Evolutionary conservation across 37 sponge, comb jelly and placozoan species (phyloP), one percentile per base, ranked within the genome.

Genomic region (Corticium candelabrum): DNA sequence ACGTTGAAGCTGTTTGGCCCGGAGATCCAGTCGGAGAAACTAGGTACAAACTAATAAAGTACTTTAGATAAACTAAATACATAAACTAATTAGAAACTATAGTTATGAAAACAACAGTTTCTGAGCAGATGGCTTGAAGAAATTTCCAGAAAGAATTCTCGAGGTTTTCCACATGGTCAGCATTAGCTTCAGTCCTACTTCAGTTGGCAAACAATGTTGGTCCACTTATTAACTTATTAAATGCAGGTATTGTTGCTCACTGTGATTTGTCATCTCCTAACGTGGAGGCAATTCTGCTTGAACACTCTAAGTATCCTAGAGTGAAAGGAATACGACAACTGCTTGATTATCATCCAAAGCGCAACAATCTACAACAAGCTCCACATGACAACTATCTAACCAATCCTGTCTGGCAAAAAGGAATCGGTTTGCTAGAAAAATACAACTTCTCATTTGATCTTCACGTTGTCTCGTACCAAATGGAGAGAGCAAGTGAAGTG

Each of bases 1-100:
- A 94, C 68, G 89, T 94, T 2, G 80, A 94, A 67, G 83, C 89
- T 0, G 37, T 7, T 2, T 86, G 82, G 82, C 79, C 78, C 1
- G 94, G 90, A 29, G 86, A 94, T 57, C 89, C 95, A 1, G 81
- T 86, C 32, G 89, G 76, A 21, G 95, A 94, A 68, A 90, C 95
- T 31, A 81, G 78, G 91, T 94, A 40, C 57, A 81, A 79, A 33
- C 3, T 29, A 3, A 15, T 1, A 32, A 41, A 7, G 41, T n/a
- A 3, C 21, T 32, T 3, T 35, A 38, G n/a, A n/a, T n/a, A n/a
- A n/a, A n/a, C n/a, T n/a, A n/a, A n/a, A n/a, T n/a, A n/a, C n/a
- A n/a, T n/a, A n/a, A n/a, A n/a, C n/a, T n/a, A n/a, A n/a, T n/a
- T n/a, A n/a, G n/a, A n/a, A n/a, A n/a, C n/a, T n/a, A n/a, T n/a